Evolutionary conservation across 2,888 invertebrate species (phyloP).

Genomic region (Andrena minutula): DNA sequence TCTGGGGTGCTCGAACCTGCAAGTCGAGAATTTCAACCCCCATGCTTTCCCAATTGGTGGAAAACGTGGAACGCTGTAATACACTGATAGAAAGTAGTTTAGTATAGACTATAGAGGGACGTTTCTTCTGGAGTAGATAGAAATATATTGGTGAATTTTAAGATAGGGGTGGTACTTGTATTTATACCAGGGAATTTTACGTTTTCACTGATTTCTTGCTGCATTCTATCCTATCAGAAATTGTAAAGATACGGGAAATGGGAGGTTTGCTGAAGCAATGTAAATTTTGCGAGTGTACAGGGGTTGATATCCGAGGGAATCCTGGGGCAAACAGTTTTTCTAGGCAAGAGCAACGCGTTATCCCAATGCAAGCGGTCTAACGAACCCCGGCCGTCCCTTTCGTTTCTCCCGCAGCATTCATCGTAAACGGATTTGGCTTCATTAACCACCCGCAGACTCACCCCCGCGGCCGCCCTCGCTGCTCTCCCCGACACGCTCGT

Average conservation of each 20-base stretch:
- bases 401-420: conserved; percentile 77
- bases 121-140: too few species aligned
- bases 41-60: too few species aligned
- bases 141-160: too few species aligned
- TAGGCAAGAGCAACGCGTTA: conserved; percentile 64
- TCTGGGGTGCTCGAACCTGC: conserved; percentile 4
- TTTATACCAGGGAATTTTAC: too few species aligned
- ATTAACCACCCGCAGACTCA: conserved; percentile 80
- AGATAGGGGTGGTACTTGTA: too few species aligned
- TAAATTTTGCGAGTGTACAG: neutral
- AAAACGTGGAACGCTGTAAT: too few species aligned
- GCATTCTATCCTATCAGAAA: too few species aligned
- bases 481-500: conserved; percentile 68
- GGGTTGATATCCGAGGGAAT: conserved; percentile 35
- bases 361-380: conserved; percentile 81
- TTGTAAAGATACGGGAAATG: too few species aligned
- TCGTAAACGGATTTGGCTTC: conserved; percentile 84
- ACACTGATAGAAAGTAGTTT: too few species aligned
- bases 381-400: conserved; percentile 77
- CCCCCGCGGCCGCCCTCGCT: conserved; percentile 69
- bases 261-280: neutral
- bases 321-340: conserved; percentile 66
- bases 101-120: too few species aligned
- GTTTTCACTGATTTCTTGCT: too few species aligned
- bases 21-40: neutral